phyloP scores from a whole-genome alignment of 2,113 vertebrate species.

The Tychaedon coryphoeus region DNA sequence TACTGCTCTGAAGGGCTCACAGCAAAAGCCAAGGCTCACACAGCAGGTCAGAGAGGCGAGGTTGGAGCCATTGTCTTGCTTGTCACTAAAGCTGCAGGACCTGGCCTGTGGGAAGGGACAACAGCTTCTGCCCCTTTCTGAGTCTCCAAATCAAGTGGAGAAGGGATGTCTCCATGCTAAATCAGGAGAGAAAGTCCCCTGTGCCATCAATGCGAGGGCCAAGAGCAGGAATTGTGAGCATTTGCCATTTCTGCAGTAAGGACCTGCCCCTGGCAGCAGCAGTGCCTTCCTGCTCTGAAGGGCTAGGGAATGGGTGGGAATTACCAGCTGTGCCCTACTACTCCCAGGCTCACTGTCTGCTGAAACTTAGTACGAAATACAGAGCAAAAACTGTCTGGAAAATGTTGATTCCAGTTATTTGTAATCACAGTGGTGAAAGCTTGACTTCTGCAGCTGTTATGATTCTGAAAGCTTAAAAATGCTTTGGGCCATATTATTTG shows the following conservation, averaged over 20 bases:
- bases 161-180: neutral
- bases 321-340: neutral
- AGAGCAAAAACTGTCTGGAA: neutral
- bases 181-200: neutral
- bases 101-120: neutral
- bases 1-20: accelerated
- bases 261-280: neutral
- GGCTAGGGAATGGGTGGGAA: neutral
- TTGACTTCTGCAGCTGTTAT: neutral
- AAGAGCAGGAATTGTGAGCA: neutral
- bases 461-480: neutral
- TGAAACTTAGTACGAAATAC: neutral
- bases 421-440: neutral
- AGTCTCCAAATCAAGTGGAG: neutral
- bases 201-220: neutral
- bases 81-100: neutral
- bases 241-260: neutral
- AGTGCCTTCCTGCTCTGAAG: neutral
- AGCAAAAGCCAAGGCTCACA: neutral
- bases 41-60: neutral
- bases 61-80: neutral
- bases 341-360: neutral
- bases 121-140: neutral
- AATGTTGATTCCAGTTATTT: neutral
- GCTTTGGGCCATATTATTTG: neutral